Percentiles rank a stretch among this genome's conserved stretches.
phyloP scores from a whole-genome alignment of 2,888 invertebrate species.

The Troilus luridus region DNA sequence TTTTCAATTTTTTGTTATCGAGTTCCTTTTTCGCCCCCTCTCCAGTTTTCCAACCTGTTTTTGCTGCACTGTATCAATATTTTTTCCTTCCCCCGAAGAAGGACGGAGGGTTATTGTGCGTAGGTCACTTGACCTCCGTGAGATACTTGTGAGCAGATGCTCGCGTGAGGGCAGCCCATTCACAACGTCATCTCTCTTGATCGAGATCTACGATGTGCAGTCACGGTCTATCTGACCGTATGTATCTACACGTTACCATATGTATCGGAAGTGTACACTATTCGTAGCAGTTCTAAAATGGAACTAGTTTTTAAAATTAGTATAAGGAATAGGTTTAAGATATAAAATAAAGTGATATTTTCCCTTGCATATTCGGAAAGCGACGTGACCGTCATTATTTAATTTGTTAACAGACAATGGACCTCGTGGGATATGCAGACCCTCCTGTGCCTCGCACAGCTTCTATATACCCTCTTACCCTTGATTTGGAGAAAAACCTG shows the following conservation, averaged over 20 bases:
- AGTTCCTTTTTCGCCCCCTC: background rate
- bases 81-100: background rate
- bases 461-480: no score
- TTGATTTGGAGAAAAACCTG: no score
- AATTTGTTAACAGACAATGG: no score
- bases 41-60: background rate
- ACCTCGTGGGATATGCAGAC: no score
- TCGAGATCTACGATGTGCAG: background rate
- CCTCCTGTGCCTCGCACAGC: no score
- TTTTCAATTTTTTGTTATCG: background rate
- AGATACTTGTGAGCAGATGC: slow-evolving; percentile 34
- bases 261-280: background rate
- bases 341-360: no score
- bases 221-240: background rate
- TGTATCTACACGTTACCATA: background rate
- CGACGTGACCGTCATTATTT: no score
- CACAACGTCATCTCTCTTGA: background rate
- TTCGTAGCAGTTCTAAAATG: no score
- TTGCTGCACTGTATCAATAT: background rate
- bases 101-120: background rate
- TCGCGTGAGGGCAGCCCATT: background rate
- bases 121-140: slow-evolving; percentile 16
- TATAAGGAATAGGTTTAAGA: no score
- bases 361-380: no score
- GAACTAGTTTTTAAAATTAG: no score